phyloP scores from a whole-genome alignment of 2,888 invertebrate genomes.

The Caenorhabditis sinica region DNA sequence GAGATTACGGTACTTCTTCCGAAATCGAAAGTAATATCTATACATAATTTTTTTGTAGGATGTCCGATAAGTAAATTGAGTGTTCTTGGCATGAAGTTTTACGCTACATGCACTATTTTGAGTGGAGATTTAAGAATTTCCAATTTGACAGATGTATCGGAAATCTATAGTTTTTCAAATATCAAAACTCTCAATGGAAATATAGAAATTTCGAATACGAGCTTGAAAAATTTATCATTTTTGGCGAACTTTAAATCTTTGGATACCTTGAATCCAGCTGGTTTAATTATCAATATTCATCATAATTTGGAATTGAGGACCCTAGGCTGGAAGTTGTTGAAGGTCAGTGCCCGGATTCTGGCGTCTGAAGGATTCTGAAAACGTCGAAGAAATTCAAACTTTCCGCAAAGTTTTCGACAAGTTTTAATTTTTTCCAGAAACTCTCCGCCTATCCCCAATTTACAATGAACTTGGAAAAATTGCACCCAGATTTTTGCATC shows the following conservation, averaged over 20 bases:
- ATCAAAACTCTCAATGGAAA: neutral
- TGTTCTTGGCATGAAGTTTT: no score
- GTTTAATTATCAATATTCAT: neutral
- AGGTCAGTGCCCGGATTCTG: no score
- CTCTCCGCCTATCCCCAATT: neutral
- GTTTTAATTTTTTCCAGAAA: neutral
- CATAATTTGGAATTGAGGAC: neutral
- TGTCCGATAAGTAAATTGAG: no score
- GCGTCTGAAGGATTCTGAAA: no score
- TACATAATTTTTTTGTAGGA: no score
- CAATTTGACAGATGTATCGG: neutral
- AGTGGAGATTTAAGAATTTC: neutral
- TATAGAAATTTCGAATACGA: neutral
- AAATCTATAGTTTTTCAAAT: neutral
- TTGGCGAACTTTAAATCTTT: neutral
- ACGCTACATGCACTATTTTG: neutral
- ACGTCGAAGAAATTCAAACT: no score
- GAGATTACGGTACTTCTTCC: neutral
- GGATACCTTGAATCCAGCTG: neutral
- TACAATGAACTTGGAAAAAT: neutral
- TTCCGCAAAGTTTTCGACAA: no score
- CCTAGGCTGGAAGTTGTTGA: neutral
- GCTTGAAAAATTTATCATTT: neutral
- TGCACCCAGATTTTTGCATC: slow-evolving; percentile 25
- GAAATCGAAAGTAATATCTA: no score